A percentile compares a stretch with the other conserved stretches of the same genome.
Conservation (phyloP, 2,888 invertebrate genomes). For the Ramazzottius varieornatus region DNA sequence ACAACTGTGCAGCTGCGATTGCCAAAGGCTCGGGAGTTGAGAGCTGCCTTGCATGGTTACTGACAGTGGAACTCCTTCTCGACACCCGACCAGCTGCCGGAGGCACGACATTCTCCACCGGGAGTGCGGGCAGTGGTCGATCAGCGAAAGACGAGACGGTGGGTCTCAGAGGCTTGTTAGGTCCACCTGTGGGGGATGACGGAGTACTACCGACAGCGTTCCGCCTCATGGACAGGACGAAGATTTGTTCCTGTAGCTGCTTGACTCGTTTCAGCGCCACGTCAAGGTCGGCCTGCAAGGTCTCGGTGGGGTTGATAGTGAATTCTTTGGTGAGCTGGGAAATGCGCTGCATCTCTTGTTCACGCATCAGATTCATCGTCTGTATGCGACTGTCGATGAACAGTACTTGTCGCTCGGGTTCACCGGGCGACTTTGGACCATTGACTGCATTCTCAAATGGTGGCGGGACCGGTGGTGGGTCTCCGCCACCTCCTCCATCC, state of each 20-base stretch:
- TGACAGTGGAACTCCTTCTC: not conserved
- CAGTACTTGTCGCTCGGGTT: constrained; percentile 51
- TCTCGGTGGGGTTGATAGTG: not conserved
- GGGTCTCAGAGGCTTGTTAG: no score
- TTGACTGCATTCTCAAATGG: no score
- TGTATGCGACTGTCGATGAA: constrained; percentile 46
- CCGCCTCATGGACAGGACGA: not conserved
- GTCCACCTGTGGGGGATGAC: not conserved
- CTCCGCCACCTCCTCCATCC: not conserved
- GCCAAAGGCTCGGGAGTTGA: not conserved
- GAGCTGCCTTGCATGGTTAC: not conserved
- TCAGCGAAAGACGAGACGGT: not conserved
- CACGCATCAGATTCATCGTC: constrained; percentile 59
- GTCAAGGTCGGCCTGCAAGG: constrained; percentile 17
- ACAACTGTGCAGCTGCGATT: not conserved
- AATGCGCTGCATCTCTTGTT: constrained; percentile 12
- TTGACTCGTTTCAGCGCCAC: constrained; percentile 35
- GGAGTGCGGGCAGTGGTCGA: not conserved
- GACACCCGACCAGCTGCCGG: not conserved
- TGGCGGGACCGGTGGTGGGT: not conserved
- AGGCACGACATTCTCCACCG: not conserved
- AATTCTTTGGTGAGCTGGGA: not conserved
- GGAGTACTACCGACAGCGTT: not conserved
- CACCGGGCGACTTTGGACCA: constrained; percentile 7
- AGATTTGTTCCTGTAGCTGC: constrained; percentile 33